Percentiles rank a stretch among this genome's conserved stretches.
Evolutionary conservation across 1,140 invertebrate genomes (phyloP).

Genomic region (Hetaerina americana): DNA sequence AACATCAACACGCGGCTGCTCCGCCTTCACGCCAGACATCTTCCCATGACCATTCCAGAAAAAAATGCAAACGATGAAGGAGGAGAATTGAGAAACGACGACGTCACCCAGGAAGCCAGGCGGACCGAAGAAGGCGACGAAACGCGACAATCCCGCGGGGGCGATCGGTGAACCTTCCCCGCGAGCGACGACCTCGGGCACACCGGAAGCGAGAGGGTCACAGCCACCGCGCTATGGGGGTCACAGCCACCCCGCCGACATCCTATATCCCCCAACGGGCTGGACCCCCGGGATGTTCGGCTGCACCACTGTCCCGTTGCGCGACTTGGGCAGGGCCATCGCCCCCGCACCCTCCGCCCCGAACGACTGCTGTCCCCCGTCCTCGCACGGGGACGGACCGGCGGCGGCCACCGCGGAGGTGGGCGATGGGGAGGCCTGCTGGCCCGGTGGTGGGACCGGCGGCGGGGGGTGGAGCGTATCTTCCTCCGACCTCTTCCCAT

Average conservation of each 20-base stretch:
- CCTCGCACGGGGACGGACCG: constrained; percentile 5
- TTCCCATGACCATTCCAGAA: no score
- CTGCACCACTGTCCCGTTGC: constrained; percentile 34
- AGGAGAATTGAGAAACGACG: no score
- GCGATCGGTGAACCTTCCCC: no score
- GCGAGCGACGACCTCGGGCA: neutral
- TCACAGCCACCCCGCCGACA: constrained; percentile 47
- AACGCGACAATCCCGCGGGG: no score
- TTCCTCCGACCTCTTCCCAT: constrained; percentile 27
- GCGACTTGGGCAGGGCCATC: constrained; percentile 21
- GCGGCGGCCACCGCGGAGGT: constrained; percentile 14
- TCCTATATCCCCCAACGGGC: constrained; percentile 45
- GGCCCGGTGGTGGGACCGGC: neutral
- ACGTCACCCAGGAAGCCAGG: no score
- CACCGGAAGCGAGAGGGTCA: neutral
- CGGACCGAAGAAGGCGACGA: no score
- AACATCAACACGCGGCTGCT: no score
- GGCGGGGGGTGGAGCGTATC: constrained; percentile 23
- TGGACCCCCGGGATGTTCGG: constrained; percentile 46
- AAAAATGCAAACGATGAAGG: no score
- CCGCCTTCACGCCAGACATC: no score
- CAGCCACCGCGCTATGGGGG: neutral
- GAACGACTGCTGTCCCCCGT: constrained; percentile 4
- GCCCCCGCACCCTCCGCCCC: constrained; percentile 9
- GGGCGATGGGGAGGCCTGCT: neutral